Conservation (phyloP, 2,888 invertebrate genomes). For the Bombyx huttoni region DNA sequence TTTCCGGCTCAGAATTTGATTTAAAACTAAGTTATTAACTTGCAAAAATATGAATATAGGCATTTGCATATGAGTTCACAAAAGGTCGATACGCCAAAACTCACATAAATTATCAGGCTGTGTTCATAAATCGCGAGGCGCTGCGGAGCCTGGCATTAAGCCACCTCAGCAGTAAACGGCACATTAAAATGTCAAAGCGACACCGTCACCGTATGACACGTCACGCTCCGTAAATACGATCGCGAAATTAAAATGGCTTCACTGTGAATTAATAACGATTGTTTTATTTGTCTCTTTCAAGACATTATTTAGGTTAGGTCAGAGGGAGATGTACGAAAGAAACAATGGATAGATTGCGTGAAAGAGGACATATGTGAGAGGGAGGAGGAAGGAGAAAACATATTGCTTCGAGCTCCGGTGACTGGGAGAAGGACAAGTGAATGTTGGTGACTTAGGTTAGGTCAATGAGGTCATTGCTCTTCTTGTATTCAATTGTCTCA, state of each 20-base stretch:
- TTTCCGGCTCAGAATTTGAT: too few species aligned
- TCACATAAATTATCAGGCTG: slow-evolving; percentile 31
- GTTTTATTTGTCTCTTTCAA: too few species aligned
- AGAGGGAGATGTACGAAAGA: too few species aligned
- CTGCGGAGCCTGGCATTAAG: slow-evolving; percentile 43
- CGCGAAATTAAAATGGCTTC: neutral
- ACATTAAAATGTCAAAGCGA: slow-evolving; percentile 57
- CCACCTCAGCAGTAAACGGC: slow-evolving; percentile 33
- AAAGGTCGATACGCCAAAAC: neutral
- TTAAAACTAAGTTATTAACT: neutral
- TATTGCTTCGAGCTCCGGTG: too few species aligned
- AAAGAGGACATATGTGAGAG: too few species aligned
- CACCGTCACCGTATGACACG: slow-evolving; percentile 19
- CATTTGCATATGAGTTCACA: neutral
- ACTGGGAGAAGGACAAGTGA: too few species aligned
- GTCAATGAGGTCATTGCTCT: too few species aligned
- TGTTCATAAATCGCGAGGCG: slow-evolving; percentile 33
- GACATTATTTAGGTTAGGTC: too few species aligned
- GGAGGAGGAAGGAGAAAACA: too few species aligned
- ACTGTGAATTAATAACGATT: neutral
- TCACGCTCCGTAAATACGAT: slow-evolving; percentile 11
- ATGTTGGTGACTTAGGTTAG: too few species aligned
- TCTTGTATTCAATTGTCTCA: too few species aligned
- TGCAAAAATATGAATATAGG: neutral
- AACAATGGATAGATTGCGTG: too few species aligned